Evolutionary conservation across 2,888 invertebrate genomes (phyloP), one percentile per base, ranked within the genome.

Genomic region (Oxytorus armatus): DNA sequence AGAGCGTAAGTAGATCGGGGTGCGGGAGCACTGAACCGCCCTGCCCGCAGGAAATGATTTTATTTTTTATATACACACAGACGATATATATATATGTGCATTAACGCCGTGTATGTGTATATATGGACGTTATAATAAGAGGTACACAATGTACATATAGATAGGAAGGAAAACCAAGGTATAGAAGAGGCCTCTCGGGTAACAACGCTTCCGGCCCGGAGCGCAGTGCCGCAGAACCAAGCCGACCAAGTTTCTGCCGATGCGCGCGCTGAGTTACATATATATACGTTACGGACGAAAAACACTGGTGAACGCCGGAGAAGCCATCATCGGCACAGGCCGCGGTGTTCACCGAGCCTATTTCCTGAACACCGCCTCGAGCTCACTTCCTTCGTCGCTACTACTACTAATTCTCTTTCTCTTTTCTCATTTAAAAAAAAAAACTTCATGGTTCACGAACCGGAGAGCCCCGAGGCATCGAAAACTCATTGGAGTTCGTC

Each of bases 321-420:
- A 59, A 70, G 47, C 59, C 70, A 68, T 59, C 57, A 59, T 49
- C 59, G 44, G 44, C 47, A 25, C 61, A 57, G 47, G 53, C 23
- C 49, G 69, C 36, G 49, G 68, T 76, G 76, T 69, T 77, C 76
- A 77, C 76, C 61, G 69, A 77, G 76, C 76, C 53, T 77, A 69
- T 69, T 77, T 77, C 76, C 76, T 77, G 69, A 77, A 77, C 21
- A 55, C 61, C 29, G 66, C 65, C 76, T 57, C 57, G 55, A 57
- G 25, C 68, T 68, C 49, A 55, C 70, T 80, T 77, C 69, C 76
- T 69, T 33, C 61, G 69, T 73, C 66, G 21, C 65, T 25, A 16
- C 51, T 55, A 63, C n/a, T 61, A 53, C 68, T 70, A 39, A 68
- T 68, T 61, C 75, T 49, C 70, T 59, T 53, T 55, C 63, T 42